These are phyloP conservation scores for Stomatorhinus walkeri DNA, from an alignment of 2,797 vertebrate species.

Conservation along the genomic window DNA sequence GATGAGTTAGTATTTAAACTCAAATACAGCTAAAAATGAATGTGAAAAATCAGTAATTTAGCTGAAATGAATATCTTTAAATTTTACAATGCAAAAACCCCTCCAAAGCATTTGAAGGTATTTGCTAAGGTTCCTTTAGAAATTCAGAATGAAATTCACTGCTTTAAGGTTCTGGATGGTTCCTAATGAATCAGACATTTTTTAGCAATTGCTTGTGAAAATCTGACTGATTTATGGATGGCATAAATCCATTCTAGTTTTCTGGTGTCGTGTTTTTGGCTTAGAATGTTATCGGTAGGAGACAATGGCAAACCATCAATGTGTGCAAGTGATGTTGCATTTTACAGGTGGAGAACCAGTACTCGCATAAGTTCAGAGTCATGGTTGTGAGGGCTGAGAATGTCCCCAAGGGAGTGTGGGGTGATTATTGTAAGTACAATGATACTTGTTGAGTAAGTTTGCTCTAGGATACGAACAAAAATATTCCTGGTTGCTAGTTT, in stretches of 20 bases:
- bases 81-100: background rate
- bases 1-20: background rate
- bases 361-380: constrained; percentile 83
- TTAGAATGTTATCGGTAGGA: background rate
- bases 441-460: background rate
- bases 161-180: background rate
- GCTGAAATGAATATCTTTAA: background rate
- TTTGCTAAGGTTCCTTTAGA: background rate
- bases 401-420: constrained; percentile 88
- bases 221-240: background rate
- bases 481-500: background rate
- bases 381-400: constrained; percentile 76
- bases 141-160: background rate
- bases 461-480: background rate
- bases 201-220: background rate
- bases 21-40: background rate
- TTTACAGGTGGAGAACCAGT: constrained; percentile 43
- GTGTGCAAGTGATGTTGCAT: background rate
- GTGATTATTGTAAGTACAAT: constrained; percentile 82
- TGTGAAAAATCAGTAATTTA: background rate
- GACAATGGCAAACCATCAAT: background rate
- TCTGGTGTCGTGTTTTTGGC: background rate
- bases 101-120: background rate
- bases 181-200: background rate
- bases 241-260: background rate